These are phyloP conservation scores for Notiomystis cincta DNA, from an alignment of 2,113 vertebrate species.

Conservation along the genomic window DNA sequence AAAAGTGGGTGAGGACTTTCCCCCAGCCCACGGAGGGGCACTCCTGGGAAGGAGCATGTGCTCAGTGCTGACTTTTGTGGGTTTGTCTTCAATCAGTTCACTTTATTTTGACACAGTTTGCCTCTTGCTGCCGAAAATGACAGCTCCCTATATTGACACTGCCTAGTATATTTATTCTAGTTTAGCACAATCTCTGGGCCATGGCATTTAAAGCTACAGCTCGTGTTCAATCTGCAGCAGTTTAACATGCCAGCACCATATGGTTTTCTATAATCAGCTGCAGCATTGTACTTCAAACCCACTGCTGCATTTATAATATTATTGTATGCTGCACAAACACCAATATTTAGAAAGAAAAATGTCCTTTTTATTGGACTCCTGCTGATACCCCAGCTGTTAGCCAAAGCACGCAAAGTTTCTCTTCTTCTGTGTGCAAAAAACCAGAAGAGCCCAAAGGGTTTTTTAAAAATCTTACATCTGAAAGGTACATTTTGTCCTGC, in stretches of 20 bases:
- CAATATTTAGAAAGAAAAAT: slow-evolving; percentile 59
- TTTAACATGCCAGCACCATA: slow-evolving; percentile 55
- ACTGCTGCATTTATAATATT: slow-evolving; percentile 43
- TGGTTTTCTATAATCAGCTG: slow-evolving; percentile 47
- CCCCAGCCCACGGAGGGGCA: rapidly evolving
- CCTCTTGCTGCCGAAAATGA: background rate
- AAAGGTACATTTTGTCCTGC: slow-evolving; percentile 82
- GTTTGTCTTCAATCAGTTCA: background rate
- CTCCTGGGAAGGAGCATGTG: background rate
- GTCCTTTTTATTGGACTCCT: slow-evolving; percentile 64
- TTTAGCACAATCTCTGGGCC: background rate
- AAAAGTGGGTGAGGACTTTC: background rate
- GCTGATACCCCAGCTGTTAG: slow-evolving; percentile 64
- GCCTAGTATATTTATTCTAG: slow-evolving; percentile 19
- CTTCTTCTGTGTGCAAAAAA: background rate
- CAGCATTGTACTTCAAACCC: slow-evolving; percentile 63
- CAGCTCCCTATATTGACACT: background rate
- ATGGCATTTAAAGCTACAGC: slow-evolving; percentile 1
- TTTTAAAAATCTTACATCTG: slow-evolving; percentile 53
- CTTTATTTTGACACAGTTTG: background rate
- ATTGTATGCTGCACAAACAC: slow-evolving; percentile 49
- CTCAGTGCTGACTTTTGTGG: background rate
- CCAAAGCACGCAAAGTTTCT: background rate
- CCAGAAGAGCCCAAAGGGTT: slow-evolving; percentile 44
- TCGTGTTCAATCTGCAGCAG: slow-evolving; percentile 28